These are phyloP conservation scores for Brienomyrus brachyistius DNA, from an alignment of 2,113 vertebrate genomes.

Conservation along the genomic window DNA sequence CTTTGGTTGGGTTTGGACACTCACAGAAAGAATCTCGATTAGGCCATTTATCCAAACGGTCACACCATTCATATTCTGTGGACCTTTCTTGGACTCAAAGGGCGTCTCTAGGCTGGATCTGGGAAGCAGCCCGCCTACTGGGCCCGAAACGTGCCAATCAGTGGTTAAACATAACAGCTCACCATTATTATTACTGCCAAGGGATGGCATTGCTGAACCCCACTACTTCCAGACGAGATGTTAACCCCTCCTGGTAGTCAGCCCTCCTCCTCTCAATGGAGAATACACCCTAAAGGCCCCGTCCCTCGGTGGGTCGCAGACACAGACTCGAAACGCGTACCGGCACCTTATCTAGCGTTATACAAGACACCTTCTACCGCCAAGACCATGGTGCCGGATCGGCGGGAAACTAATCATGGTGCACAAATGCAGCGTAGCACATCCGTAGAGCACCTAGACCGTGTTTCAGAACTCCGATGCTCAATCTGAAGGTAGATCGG, in stretches of 20 bases:
- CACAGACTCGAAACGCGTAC: constrained; percentile 26
- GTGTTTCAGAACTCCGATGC: not conserved
- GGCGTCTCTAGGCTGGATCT: not conserved
- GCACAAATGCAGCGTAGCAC: not conserved
- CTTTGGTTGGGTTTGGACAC: not conserved
- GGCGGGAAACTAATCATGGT: not conserved
- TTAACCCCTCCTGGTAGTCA: constrained; percentile 21
- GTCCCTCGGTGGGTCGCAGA: constrained; percentile 46
- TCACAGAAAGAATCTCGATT: not conserved
- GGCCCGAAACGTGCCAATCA: not conserved
- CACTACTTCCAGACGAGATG: not conserved
- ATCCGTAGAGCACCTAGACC: not conserved
- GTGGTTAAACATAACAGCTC: not conserved
- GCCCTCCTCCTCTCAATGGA: not conserved
- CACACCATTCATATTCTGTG: not conserved
- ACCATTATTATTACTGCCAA: not conserved
- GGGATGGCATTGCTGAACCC: not conserved
- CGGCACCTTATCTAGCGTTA: constrained; percentile 30
- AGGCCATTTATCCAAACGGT: not conserved
- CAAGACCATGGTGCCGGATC: not conserved
- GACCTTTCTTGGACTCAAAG: not conserved
- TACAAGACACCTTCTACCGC: constrained; percentile 20
- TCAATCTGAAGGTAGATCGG: not conserved
- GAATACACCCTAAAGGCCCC: constrained; percentile 33
- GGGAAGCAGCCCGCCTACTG: not conserved